These are phyloP conservation scores for Drosophila koepferae DNA, from an alignment of 2,888 invertebrate genomes.

Conservation along the genomic window DNA sequence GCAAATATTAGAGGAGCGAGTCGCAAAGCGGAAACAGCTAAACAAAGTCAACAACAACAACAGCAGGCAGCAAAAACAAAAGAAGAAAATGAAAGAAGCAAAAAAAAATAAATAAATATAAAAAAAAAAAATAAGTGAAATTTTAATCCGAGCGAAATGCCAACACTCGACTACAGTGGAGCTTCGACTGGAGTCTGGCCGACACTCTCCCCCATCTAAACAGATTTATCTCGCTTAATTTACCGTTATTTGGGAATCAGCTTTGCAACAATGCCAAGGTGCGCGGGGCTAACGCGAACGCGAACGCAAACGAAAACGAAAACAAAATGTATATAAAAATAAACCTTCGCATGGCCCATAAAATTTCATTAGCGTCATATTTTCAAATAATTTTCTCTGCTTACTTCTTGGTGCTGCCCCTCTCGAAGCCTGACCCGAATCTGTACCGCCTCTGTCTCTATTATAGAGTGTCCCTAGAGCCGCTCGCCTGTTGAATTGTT, in stretches of 20 bases:
- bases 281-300: conserved; percentile 42
- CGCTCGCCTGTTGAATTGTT: conserved; percentile 49
- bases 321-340: conserved; percentile 72
- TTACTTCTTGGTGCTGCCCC: conserved; percentile 53
- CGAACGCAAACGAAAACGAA: conserved; percentile 61
- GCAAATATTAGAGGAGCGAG: conserved; percentile 52
- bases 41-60: conserved; percentile 7
- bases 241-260: conserved; percentile 81
- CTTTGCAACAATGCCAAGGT: conserved; percentile 71
- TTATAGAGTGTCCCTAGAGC: conserved; percentile 60
- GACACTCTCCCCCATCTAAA: conserved; percentile 45
- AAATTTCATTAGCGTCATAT: conserved; percentile 82
- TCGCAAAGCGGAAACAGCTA: conserved; percentile 30
- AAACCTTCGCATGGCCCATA: conserved; percentile 82
- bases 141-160: conserved; percentile 72
- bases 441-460: conserved; percentile 33
- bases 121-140: conserved; percentile 50
- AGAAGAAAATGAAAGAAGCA: conserved; percentile 19
- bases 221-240: conserved; percentile 79
- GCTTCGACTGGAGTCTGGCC: conserved; percentile 1
- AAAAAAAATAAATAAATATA: too few species aligned
- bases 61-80: conserved; percentile 12
- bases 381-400: conserved; percentile 79
- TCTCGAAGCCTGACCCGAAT: conserved; percentile 46
- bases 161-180: conserved; percentile 56